Percentiles rank a stretch among this genome's conserved stretches.
Evolutionary conservation across 2,113 vertebrate genomes (phyloP).

Genomic region (Alethe diademata): DNA sequence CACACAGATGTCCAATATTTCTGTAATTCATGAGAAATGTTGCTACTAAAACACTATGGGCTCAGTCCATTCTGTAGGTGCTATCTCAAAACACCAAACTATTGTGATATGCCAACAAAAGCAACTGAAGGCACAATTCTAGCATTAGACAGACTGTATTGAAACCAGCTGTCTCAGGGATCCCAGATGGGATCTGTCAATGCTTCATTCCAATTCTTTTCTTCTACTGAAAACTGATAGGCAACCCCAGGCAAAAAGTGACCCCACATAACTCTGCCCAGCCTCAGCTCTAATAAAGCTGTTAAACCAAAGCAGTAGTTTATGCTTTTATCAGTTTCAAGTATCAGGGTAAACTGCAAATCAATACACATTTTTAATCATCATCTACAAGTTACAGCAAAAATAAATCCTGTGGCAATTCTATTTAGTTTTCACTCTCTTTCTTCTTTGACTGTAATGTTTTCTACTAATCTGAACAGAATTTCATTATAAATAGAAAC

Average conservation of each 20-base stretch:
- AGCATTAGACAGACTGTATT: slow-evolving; percentile 40
- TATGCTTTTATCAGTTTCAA: slow-evolving; percentile 44
- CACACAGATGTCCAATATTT: not conserved
- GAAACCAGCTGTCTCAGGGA: slow-evolving; percentile 46
- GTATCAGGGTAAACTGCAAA: slow-evolving; percentile 30
- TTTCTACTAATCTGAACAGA: not conserved
- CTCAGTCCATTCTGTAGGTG: not conserved
- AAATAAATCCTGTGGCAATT: slow-evolving; percentile 36
- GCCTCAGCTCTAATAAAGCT: slow-evolving; percentile 34
- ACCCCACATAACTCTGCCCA: slow-evolving; percentile 44
- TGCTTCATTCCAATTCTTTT: slow-evolving; percentile 57
- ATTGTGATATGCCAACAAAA: slow-evolving; percentile 53
- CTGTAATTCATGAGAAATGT: not conserved
- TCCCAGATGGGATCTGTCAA: slow-evolving; percentile 62
- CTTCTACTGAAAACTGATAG: slow-evolving; percentile 53
- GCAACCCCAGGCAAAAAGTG: slow-evolving; percentile 42
- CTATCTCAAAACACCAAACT: slow-evolving; percentile 41
- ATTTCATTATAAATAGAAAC: slow-evolving; percentile 44
- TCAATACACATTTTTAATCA: slow-evolving; percentile 55
- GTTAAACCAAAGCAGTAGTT: slow-evolving; percentile 32
- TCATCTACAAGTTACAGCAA: slow-evolving; percentile 19
- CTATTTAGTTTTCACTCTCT: not conserved
- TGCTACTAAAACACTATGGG: not conserved
- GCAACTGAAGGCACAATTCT: slow-evolving; percentile 41
- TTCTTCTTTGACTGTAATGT: not conserved